Evolutionary conservation across 2,113 vertebrate genomes (phyloP).

Genomic region (Pachyramphus minor): DNA sequence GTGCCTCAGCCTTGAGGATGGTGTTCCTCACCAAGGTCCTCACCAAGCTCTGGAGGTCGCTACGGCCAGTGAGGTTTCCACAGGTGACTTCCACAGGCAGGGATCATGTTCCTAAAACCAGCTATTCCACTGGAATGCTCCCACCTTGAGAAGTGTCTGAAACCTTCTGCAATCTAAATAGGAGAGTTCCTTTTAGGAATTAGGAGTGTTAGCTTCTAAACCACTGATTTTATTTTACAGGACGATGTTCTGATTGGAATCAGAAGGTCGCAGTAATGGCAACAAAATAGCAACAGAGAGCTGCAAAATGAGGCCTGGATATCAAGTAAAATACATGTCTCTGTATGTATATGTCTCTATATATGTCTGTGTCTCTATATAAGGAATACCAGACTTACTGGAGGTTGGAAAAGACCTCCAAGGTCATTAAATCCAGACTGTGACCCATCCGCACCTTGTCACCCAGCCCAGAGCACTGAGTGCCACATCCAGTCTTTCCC

Average conservation of each 20-base stretch:
- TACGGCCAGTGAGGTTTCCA: neutral
- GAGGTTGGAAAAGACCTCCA: neutral
- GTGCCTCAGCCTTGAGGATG: neutral
- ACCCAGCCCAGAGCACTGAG: neutral
- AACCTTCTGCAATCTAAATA: neutral
- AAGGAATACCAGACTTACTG: neutral
- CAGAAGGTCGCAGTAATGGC: neutral
- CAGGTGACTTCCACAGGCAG: neutral
- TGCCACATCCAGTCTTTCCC: fast-evolving
- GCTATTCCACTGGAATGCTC: neutral
- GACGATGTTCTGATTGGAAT: neutral
- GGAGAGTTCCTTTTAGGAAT: neutral
- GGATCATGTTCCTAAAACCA: fast-evolving
- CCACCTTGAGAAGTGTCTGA: neutral
- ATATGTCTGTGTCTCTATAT: neutral
- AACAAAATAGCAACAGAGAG: neutral
- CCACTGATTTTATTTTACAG: neutral
- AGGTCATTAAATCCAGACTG: neutral
- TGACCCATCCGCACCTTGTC: fast-evolving
- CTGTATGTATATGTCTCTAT: neutral
- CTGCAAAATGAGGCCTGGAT: neutral
- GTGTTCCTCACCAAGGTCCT: neutral
- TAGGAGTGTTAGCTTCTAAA: neutral
- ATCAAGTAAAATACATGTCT: neutral
- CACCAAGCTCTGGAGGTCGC: neutral